phyloP scores from a whole-genome alignment of 2,888 invertebrate species.

The Idaea straminata region DNA sequence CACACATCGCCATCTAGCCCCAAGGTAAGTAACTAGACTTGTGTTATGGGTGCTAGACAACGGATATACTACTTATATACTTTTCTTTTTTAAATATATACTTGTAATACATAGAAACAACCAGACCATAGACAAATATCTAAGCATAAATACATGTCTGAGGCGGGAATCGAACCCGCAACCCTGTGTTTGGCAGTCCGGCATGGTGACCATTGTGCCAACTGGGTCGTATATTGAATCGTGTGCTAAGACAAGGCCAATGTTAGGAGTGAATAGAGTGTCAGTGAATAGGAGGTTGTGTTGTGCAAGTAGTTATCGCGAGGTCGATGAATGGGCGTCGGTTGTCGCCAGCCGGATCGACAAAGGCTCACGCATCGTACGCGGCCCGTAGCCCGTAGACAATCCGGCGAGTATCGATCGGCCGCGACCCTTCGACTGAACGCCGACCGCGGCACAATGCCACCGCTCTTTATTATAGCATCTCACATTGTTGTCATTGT shows the following conservation, averaged over 20 bases:
- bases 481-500: constrained; percentile 81
- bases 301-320: constrained; percentile 43
- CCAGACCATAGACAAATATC: too few relatives aligned
- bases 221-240: neutral
- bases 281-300: constrained; percentile 10
- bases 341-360: constrained; percentile 45
- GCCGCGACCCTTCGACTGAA: constrained; percentile 76
- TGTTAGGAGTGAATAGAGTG: constrained; percentile 16
- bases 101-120: too few relatives aligned
- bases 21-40: too few relatives aligned
- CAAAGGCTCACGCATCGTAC: constrained; percentile 68
- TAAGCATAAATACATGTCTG: too few relatives aligned
- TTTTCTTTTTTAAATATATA: too few relatives aligned
- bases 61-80: too few relatives aligned
- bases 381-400: constrained; percentile 57
- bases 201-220: too few relatives aligned
- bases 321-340: constrained; percentile 57
- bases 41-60: too few relatives aligned
- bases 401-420: constrained; percentile 76
- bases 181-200: too few relatives aligned
- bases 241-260: constrained; percentile 12
- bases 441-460: constrained; percentile 78
- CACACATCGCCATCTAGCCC: too few relatives aligned
- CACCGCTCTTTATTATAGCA: constrained; percentile 80
- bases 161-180: too few relatives aligned